Conservation (phyloP, 1,140 invertebrate genomes). For the Latrodectus geometricus region DNA sequence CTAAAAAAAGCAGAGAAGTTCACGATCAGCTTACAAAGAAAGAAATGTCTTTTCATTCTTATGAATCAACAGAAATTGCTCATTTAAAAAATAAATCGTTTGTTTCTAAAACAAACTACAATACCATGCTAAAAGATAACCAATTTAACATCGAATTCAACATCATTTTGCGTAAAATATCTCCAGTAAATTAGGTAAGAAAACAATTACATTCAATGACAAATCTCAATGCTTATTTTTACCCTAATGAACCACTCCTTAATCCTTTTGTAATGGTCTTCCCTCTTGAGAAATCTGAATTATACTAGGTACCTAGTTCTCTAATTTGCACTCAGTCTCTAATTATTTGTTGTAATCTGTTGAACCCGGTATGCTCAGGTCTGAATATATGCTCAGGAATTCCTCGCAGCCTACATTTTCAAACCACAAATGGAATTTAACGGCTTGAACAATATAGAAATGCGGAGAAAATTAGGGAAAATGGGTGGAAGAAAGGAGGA, state of each 20-base stretch:
- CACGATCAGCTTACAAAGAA: too few species aligned
- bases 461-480: constrained; percentile 10
- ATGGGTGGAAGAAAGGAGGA: constrained; percentile 15
- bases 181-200: not conserved
- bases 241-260: constrained; percentile 24
- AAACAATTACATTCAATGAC: constrained; percentile 39
- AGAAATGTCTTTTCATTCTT: too few species aligned
- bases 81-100: too few species aligned
- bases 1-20: too few species aligned
- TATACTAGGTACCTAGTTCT: not conserved
- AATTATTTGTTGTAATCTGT: constrained; percentile 58
- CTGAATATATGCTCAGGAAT: constrained; percentile 51
- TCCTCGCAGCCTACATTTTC: constrained; percentile 35
- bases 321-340: constrained; percentile 49
- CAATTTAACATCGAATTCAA: too few species aligned
- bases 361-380: constrained; percentile 16
- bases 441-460: constrained; percentile 24
- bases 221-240: constrained; percentile 48
- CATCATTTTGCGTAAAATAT: too few species aligned
- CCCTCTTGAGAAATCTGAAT: constrained; percentile 24
- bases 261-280: constrained; percentile 39
- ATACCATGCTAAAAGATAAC: too few species aligned
- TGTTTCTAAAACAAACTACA: too few species aligned
- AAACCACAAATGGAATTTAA: constrained; percentile 57
- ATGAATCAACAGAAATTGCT: too few species aligned